These are phyloP conservation scores for Semotilus atromaculatus DNA, from an alignment of 2,797 vertebrate genomes.

Conservation along the genomic window DNA sequence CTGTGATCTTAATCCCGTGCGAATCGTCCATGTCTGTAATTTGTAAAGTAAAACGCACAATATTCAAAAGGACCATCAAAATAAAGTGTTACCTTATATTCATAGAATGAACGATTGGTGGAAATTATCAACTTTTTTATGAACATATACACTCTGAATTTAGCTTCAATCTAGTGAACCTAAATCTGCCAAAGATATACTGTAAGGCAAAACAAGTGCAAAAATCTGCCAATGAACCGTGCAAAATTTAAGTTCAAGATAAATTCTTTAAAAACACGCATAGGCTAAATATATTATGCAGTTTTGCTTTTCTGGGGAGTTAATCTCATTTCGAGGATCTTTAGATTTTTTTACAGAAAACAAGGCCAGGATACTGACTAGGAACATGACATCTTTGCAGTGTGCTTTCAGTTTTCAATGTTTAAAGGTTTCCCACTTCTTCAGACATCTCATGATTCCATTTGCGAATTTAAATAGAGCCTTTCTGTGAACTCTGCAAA, in stretches of 20 bases:
- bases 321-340: neutral
- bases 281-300: neutral
- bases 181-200: neutral
- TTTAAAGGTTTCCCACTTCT: neutral
- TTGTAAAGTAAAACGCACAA: too few species aligned
- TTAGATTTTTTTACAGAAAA: neutral
- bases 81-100: too few species aligned
- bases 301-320: neutral
- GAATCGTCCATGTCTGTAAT: too few species aligned
- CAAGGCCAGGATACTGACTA: neutral
- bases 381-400: neutral
- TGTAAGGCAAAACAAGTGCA: neutral
- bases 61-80: too few species aligned
- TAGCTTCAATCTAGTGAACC: neutral
- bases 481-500: constrained; percentile 14
- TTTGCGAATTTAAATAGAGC: neutral
- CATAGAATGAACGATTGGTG: neutral
- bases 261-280: neutral
- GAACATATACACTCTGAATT: neutral
- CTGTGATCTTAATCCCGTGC: too few species aligned
- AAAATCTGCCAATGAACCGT: neutral
- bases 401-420: neutral
- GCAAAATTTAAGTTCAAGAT: neutral
- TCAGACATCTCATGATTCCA: neutral
- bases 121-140: neutral